Evolutionary conservation across 2,797 vertebrate genomes (phyloP), one percentile per base, ranked within the genome.

Genomic region (Malacoctenus gilli): DNA sequence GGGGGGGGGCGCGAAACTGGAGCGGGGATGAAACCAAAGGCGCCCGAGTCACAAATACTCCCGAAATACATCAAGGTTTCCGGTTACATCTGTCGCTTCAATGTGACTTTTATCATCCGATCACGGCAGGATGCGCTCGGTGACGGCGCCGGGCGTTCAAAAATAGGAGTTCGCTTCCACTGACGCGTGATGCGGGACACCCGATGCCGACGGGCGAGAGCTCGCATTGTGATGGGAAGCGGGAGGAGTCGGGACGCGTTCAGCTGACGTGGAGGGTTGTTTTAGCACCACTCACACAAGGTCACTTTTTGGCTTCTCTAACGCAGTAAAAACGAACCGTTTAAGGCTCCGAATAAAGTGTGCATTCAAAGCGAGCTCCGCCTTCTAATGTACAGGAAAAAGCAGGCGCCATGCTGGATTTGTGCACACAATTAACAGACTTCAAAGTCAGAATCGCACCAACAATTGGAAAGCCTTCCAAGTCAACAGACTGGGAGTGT

Each of bases 51-150:
- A 39, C 48, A 80, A 72, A 66, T 56, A 32, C 11, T 48, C 74
- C 62, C 40, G 53, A 80, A 86, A 77, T 79, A 82, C 64, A 71
- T 75, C 68, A 38, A 75, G 78, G 81, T 79, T 58, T 86, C 37
- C 4, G 9, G 71, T 84, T 85, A 46, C 72, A 30, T 77, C 83
- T 81, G 71, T 77, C 41, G 2, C 79, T 65, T 80, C 82, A 85
- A 76, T 82, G 82, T 86, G 85, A 88, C 85, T 82, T 83, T 75
- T 79, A 83, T 81, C 77, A 79, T 71, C 68, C 13, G 72, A 84
- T 79, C 68, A 13, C 14, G 2, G 55, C 57, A 39, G 60, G 37
- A 34, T 25, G 54, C 62, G 72, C 61, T 44, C 56, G 59, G 65
- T 72, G 77, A 68, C 74, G 10, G 41, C 54, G 65, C 69, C 52